These are phyloP conservation scores for Dryobotodes eremita DNA, from an alignment of 2,888 invertebrate species.

Conservation along the genomic window DNA sequence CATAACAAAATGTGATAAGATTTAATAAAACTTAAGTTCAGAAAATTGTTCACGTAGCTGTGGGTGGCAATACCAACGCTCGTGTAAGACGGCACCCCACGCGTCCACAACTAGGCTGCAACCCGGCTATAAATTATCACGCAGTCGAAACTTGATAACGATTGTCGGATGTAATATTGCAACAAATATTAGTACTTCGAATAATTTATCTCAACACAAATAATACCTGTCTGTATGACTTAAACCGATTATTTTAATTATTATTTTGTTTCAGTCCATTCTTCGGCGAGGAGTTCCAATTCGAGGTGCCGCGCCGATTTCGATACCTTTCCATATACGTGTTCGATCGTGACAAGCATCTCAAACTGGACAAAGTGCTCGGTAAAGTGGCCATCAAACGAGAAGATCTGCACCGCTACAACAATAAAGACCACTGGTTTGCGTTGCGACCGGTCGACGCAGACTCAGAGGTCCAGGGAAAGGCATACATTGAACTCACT, in stretches of 20 bases:
- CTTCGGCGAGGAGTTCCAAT: slow-evolving; percentile 98
- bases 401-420: slow-evolving; percentile 96
- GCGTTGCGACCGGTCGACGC: slow-evolving; percentile 96
- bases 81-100: slow-evolving; percentile 76
- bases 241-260: slow-evolving; percentile 1
- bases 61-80: slow-evolving; percentile 72
- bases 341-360: slow-evolving; percentile 95
- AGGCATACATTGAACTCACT: slow-evolving; percentile 95
- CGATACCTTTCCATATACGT: slow-evolving; percentile 97
- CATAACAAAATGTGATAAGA: background rate
- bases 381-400: slow-evolving; percentile 96
- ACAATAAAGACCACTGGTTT: slow-evolving; percentile 98
- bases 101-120: slow-evolving; percentile 69
- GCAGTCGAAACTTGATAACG: slow-evolving; percentile 76
- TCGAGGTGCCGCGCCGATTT: slow-evolving; percentile 97
- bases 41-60: slow-evolving; percentile 60
- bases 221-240: slow-evolving; percentile 23
- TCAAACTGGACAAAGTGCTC: slow-evolving; percentile 95
- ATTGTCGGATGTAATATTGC: slow-evolving; percentile 73
- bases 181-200: slow-evolving; percentile 65
- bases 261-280: slow-evolving; percentile 93
- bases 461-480: slow-evolving; percentile 97
- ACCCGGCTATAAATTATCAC: slow-evolving; percentile 74
- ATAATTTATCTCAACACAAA: slow-evolving; percentile 73
- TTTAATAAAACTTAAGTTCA: slow-evolving; percentile 15